Evolutionary conservation across 2,888 invertebrate genomes (phyloP).

Genomic region (Drosophila birchii): DNA sequence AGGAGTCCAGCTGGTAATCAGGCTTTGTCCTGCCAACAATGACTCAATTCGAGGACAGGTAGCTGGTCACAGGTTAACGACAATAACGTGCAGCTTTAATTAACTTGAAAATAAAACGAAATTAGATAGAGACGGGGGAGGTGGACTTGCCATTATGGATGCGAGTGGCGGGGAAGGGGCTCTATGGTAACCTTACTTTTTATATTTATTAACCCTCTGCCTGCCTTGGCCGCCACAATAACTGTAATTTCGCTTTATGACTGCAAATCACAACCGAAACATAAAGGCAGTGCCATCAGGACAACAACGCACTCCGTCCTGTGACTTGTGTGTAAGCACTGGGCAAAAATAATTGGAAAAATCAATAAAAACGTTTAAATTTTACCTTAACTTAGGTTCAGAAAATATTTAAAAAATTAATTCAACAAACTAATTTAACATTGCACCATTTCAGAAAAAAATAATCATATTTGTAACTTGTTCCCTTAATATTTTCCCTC

Average conservation of each 20-base stretch:
- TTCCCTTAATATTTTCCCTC: neutral
- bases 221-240: slow-evolving; percentile 66
- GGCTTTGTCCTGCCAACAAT: slow-evolving; percentile 43
- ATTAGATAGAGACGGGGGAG: slow-evolving; percentile 41
- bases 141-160: slow-evolving; percentile 34
- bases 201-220: slow-evolving; percentile 78
- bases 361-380: neutral
- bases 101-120: slow-evolving; percentile 76
- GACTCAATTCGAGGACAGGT: slow-evolving; percentile 57
- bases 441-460: neutral
- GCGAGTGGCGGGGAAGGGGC: slow-evolving; percentile 19
- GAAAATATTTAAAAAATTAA: neutral
- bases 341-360: neutral
- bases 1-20: slow-evolving; percentile 30
- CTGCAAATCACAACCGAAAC: slow-evolving; percentile 79
- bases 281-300: slow-evolving; percentile 69
- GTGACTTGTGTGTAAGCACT: slow-evolving; percentile 24
- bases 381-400: no score
- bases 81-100: slow-evolving; percentile 71
- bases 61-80: slow-evolving; percentile 54
- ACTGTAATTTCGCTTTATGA: slow-evolving; percentile 82
- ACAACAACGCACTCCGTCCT: slow-evolving; percentile 33
- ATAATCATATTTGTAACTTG: neutral
- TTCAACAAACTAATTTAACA: no score
- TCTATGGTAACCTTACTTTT: slow-evolving; percentile 71